Evolutionary conservation across 2,797 vertebrate genomes (phyloP).

Genomic region (Saxicola maurus): DNA sequence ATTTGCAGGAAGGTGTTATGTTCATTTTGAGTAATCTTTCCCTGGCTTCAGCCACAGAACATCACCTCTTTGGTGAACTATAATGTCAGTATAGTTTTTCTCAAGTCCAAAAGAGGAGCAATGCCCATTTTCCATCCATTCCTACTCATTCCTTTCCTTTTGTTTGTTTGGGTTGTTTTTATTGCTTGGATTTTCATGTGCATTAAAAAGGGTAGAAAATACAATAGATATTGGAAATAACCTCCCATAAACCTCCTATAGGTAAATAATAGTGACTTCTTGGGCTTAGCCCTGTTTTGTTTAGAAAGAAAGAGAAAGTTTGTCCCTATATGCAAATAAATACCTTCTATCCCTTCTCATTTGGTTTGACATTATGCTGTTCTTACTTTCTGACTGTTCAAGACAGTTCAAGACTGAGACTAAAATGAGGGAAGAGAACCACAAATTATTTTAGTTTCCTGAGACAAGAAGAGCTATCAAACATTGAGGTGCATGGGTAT

Average conservation of each 20-base stretch:
- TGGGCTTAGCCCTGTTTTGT: not conserved
- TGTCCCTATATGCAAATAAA: not conserved
- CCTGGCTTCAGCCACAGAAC: not conserved
- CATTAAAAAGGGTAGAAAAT: not conserved
- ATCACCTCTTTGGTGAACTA: not conserved
- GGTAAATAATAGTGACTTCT: not conserved
- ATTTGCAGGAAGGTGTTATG: not conserved
- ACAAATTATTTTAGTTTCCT: not conserved
- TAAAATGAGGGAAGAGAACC: not conserved
- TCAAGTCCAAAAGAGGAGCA: not conserved
- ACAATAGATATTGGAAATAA: not conserved
- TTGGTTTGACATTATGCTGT: not conserved
- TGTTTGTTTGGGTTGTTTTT: not conserved
- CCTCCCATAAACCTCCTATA: not conserved
- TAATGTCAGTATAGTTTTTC: not conserved
- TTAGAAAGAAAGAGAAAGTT: not conserved
- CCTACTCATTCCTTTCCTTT: rapidly evolving
- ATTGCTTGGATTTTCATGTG: not conserved
- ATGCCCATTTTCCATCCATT: not conserved
- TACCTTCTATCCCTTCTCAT: not conserved
- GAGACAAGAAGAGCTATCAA: not conserved
- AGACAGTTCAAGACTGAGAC: not conserved
- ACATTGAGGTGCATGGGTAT: not conserved
- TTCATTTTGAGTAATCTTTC: not conserved
- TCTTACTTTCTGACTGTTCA: not conserved